Base-by-base conservation (phyloP, 2,113 vertebrate species). In the Oreochromis spilurus region DNA sequence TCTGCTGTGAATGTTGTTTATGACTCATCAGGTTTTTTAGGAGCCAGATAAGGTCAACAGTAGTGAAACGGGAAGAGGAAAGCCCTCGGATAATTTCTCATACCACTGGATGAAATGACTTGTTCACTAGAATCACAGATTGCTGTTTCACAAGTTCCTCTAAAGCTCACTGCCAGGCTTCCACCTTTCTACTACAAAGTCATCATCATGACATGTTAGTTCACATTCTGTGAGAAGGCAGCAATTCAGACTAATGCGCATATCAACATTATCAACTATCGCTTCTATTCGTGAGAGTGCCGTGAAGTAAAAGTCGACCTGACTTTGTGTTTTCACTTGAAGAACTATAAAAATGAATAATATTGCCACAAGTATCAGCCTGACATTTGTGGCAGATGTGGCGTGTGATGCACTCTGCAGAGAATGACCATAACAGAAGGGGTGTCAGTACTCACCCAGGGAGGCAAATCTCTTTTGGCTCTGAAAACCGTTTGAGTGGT, bases 391-490 rank as follows among this genome's bases (percentile, higher is more conserved):
- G 40, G 40, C 50, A 86, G 87, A 79, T 88, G 78, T 83, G 80
- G 54, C 52, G 70, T 24, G 62, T 54, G 57, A 50, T 26, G 8
- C 16, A 55, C 21, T 52, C 48, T 75, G 87, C 86, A 82, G 54
- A 53, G 53, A 21, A 40, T 12, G 65, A 50, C 16, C 50, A 26
- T 3, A 5, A 43, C 14, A 36, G 40, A 34, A 3, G 52, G 19
- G 7, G 38, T 43, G 21, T 13, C 21, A 2, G 45, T 79, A 6
- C 96, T 96, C 94, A 98, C 97, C 97, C 97, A 98, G 53, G 97
- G 96, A 40, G 97, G 97, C 9, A 97, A 85, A 81, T 97, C 97
- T 36, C 94, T 94, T n/a, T 96, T 96, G 89, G 92, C 87, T 85
- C 96, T 89, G 57, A 96, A 96, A 5, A 94, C 94, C 48, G 89